Percentiles rank a stretch among this genome's conserved stretches.
These are phyloP conservation scores for Cygnus atratus DNA, from an alignment of 2,113 vertebrate species.

Conservation along the genomic window DNA sequence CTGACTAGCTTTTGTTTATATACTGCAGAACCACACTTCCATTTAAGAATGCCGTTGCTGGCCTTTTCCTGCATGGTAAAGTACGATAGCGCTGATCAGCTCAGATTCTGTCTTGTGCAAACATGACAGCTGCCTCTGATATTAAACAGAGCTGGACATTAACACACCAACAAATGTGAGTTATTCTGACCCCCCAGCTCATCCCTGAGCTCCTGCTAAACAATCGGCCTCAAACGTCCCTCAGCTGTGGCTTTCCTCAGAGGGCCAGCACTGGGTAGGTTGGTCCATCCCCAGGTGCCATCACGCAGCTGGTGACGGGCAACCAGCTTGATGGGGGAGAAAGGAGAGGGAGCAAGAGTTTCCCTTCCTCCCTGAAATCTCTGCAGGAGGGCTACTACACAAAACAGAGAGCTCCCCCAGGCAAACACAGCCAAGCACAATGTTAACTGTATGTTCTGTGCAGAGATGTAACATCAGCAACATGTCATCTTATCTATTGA, in stretches of 20 bases:
- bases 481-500: neutral
- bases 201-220: slow-evolving; percentile 67
- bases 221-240: slow-evolving; percentile 41
- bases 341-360: neutral
- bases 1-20: slow-evolving; percentile 8
- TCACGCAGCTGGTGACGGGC: neutral
- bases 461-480: neutral
- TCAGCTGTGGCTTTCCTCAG: neutral
- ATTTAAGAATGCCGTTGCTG: neutral
- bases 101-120: slow-evolving; percentile 36
- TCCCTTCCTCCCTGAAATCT: neutral
- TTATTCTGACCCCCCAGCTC: slow-evolving; percentile 55
- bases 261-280: neutral
- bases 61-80: slow-evolving; percentile 5
- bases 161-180: slow-evolving; percentile 14
- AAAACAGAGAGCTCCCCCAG: neutral
- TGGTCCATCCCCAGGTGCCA: neutral
- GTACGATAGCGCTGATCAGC: slow-evolving; percentile 2
- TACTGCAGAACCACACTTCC: neutral
- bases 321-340: neutral
- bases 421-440: neutral
- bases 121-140: slow-evolving; percentile 45
- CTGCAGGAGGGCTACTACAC: neutral
- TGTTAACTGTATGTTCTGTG: neutral
- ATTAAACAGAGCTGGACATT: slow-evolving; percentile 72